Evolutionary conservation across 2,113 vertebrate genomes (phyloP), one percentile per base, ranked within the genome.

Genomic region (Takifugu bimaculatus): DNA sequence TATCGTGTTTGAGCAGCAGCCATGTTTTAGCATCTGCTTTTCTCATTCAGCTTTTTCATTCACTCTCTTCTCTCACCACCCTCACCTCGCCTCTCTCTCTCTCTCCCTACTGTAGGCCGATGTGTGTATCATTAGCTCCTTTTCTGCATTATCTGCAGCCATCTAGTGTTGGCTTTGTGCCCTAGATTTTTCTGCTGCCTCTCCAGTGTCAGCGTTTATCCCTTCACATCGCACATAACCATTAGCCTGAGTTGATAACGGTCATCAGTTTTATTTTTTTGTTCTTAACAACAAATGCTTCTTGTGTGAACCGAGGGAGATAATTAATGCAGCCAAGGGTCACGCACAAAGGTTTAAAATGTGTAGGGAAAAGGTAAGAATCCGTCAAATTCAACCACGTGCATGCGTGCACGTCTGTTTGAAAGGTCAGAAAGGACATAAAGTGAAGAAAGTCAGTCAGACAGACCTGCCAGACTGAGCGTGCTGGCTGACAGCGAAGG

Each of bases 111-210:
- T 68, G 74, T 77, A 70, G 20, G 20, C 20, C 20, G 20, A 20
- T 59, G 66, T 75, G 77, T 45, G 70, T 80, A 88, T 89, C 81
- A 89, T 89, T 90, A 86, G 77, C 77, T 83, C 70, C 76, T 87
- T 84, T 87, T 84, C 83, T 88, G 81, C 89, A 91, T 91, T 92
- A 89, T 91, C 90, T 91, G 88, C 90, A 92, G 91, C 91, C 91
- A 91, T 91, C 91, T 91, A 91, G 91, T 91, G 90, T 91, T 81
- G 84, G 88, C 81, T 90, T 84, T 82, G 86, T 79, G 90, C 82
- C 84, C 81, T 88, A 78, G 87, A 88, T 86, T 85, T 83, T 70
- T 68, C 9, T 70, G 39, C 75, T 70, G 50, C 60, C 57, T 72
- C 54, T 75, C 50, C 68, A 39, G 35, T 10, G 55, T 56, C 39